Percentiles rank a stretch among this genome's conserved stretches.
These are phyloP conservation scores for Polyploca ridens DNA, from an alignment of 2,888 invertebrate species.

Conservation along the genomic window DNA sequence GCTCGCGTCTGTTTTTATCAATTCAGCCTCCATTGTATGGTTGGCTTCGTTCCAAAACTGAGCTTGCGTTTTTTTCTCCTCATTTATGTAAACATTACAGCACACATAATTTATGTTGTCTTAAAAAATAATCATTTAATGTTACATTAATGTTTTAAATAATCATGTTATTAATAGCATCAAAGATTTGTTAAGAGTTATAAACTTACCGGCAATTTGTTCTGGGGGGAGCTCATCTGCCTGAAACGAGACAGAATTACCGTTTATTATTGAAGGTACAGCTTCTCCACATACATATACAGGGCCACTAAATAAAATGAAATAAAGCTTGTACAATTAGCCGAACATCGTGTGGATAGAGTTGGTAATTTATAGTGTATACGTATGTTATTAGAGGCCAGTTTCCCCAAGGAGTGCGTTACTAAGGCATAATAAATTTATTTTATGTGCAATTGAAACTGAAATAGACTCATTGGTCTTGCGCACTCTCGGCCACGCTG, in stretches of 20 bases:
- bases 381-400: conserved; percentile 43
- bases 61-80: conserved; percentile 58
- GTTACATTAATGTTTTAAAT: conserved; percentile 39
- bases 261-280: neutral
- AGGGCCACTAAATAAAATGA: neutral
- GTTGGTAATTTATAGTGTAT: conserved; percentile 13
- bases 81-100: conserved; percentile 53
- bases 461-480: conserved; percentile 66
- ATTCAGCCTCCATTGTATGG: conserved; percentile 59
- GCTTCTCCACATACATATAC: neutral
- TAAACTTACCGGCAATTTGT: conserved; percentile 93
- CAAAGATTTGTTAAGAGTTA: conserved; percentile 31
- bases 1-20: conserved; percentile 60
- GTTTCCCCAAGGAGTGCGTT: conserved; percentile 49
- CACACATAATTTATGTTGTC: conserved; percentile 40
- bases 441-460: conserved; percentile 75
- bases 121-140: conserved; percentile 36
- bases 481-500: conserved; percentile 34
- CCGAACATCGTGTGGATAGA: neutral
- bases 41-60: conserved; percentile 63
- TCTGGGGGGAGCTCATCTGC: conserved; percentile 96
- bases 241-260: conserved; percentile 78
- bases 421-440: conserved; percentile 69
- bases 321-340: neutral
- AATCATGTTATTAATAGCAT: conserved; percentile 24